These are phyloP conservation scores for Momotus momota DNA, from an alignment of 2,797 vertebrate genomes.

Conservation along the genomic window DNA sequence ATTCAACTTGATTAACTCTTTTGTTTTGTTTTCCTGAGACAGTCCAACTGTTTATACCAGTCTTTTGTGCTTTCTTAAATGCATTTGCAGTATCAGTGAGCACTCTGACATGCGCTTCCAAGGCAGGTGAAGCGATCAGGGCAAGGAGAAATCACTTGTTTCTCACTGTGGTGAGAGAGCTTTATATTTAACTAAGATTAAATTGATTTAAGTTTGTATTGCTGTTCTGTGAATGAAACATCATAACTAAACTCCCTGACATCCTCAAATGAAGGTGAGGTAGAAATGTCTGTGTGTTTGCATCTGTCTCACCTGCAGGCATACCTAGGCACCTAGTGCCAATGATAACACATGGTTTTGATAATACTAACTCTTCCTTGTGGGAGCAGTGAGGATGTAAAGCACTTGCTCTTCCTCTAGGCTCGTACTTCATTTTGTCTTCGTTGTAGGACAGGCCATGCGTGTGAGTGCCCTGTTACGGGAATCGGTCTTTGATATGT, in stretches of 20 bases:
- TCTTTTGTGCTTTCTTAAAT: background rate
- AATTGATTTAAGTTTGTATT: background rate
- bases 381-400: background rate
- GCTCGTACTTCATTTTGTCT: background rate
- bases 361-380: fast-evolving
- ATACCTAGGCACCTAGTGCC: background rate
- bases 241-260: background rate
- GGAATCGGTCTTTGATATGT: background rate
- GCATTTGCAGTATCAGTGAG: background rate
- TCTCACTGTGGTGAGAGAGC: background rate
- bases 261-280: background rate
- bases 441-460: background rate
- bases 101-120: background rate
- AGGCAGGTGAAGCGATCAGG: background rate
- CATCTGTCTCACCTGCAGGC: fast-evolving
- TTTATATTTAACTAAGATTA: background rate
- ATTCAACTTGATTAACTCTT: background rate
- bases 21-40: background rate
- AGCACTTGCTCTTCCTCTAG: background rate
- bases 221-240: background rate
- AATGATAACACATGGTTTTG: background rate
- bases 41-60: background rate
- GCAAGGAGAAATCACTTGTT: background rate
- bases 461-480: background rate
- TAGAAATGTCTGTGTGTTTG: background rate